Evolutionary conservation across 2,113 vertebrate genomes (phyloP).

Genomic region (Petroica traversi): DNA sequence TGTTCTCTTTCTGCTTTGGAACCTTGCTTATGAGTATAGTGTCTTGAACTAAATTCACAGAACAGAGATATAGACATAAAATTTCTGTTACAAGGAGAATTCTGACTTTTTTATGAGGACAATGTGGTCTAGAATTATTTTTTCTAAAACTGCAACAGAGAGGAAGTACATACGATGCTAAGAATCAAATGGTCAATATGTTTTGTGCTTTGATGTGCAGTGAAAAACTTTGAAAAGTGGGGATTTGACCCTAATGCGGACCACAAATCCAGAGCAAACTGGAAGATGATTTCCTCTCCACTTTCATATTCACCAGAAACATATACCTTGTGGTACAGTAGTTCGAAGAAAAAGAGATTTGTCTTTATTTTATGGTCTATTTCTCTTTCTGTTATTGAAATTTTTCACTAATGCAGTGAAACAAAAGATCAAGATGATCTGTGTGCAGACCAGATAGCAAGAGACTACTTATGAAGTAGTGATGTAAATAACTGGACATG

Average conservation of each 20-base stretch:
- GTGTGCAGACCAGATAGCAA: background rate
- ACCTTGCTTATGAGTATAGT: background rate
- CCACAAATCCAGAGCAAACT: background rate
- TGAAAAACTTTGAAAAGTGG: background rate
- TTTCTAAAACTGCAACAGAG: background rate
- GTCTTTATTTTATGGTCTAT: background rate
- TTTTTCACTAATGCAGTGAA: background rate
- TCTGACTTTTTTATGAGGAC: background rate
- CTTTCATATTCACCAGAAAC: background rate
- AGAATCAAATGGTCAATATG: background rate
- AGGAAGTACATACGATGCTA: background rate
- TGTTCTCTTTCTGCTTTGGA: background rate
- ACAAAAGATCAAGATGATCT: background rate
- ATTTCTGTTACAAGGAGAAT: background rate
- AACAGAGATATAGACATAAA: background rate
- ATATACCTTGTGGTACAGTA: background rate
- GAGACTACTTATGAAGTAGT: background rate
- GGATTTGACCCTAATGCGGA: background rate
- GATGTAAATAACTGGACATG: background rate
- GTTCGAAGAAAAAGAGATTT: background rate
- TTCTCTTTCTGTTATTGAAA: background rate
- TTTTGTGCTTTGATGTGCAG: background rate
- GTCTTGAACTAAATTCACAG: background rate
- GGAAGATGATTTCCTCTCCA: background rate
- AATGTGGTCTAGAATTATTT: background rate